Conservation (phyloP, 2,888 invertebrate genomes). For the Diogma glabrata region DNA sequence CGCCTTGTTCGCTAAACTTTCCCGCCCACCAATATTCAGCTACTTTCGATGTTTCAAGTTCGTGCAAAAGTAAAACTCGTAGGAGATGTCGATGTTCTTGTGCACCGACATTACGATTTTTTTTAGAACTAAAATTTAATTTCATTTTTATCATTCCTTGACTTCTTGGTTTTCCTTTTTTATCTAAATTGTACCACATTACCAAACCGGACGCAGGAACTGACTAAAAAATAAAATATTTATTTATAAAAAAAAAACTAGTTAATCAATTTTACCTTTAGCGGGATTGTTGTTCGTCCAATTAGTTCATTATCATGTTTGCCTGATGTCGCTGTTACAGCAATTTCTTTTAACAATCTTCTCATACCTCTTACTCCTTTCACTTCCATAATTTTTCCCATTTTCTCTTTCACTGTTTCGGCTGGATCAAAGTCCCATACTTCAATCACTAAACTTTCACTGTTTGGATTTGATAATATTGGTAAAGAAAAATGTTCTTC, state of each 20-base stretch:
- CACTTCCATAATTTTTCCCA: slow-evolving; percentile 72
- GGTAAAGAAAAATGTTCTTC: slow-evolving; percentile 96
- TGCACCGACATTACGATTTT: slow-evolving; percentile 70
- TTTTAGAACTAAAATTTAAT: slow-evolving; percentile 74
- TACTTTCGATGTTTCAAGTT: slow-evolving; percentile 66
- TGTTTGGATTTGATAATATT: slow-evolving; percentile 53
- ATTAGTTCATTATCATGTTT: slow-evolving; percentile 93
- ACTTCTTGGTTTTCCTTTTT: slow-evolving; percentile 66
- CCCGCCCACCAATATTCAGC: slow-evolving; percentile 76
- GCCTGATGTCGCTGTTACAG: slow-evolving; percentile 87
- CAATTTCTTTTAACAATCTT: slow-evolving; percentile 79
- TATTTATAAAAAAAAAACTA: too few relatives aligned
- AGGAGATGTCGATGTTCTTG: slow-evolving; percentile 75
- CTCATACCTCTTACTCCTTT: slow-evolving; percentile 75
- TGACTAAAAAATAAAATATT: slow-evolving; percentile 44
- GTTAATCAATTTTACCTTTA: slow-evolving; percentile 49
- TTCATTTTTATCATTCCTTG: slow-evolving; percentile 81
- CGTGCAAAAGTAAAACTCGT: slow-evolving; percentile 63
- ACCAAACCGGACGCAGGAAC: slow-evolving; percentile 88
- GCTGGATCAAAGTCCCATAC: slow-evolving; percentile 90
- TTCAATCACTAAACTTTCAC: slow-evolving; percentile 67
- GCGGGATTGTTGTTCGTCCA: slow-evolving; percentile 72
- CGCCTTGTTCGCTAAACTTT: slow-evolving; percentile 68
- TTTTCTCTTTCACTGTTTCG: slow-evolving; percentile 77
- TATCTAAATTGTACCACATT: slow-evolving; percentile 85